Evolutionary conservation across 2,797 vertebrate genomes (phyloP).

Genomic region (Aulostomus chinensis): DNA sequence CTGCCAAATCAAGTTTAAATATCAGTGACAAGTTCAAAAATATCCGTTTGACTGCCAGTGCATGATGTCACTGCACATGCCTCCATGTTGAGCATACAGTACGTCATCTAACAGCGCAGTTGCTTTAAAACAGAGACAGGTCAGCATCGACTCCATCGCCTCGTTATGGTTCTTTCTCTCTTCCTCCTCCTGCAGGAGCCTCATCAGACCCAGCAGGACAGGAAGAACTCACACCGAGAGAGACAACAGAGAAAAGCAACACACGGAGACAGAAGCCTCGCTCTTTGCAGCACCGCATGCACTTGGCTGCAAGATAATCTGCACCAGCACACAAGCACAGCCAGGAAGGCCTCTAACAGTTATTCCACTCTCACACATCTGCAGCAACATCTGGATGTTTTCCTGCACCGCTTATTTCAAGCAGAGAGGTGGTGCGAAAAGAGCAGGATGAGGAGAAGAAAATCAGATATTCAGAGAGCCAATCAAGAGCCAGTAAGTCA

Average conservation of each 20-base stretch:
- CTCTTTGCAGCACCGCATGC: constrained; percentile 20
- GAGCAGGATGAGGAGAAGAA: no score
- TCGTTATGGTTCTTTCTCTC: background rate
- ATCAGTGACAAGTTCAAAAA: no score
- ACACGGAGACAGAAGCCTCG: constrained; percentile 10
- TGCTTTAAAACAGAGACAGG: background rate
- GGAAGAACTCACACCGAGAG: constrained; percentile 21
- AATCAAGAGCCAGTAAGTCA: constrained; percentile 5
- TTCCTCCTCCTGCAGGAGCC: constrained; percentile 26
- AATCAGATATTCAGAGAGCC: background rate
- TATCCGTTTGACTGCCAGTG: constrained; percentile 1
- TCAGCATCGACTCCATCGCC: background rate
- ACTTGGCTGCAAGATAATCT: constrained; percentile 41
- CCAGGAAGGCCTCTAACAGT: constrained; percentile 15
- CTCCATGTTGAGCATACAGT: background rate
- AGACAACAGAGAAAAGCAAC: constrained; percentile 4
- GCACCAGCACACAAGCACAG: constrained; percentile 56
- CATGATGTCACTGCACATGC: background rate
- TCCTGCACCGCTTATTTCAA: background rate
- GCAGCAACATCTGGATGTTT: constrained; percentile 26
- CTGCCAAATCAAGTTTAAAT: no score
- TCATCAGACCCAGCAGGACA: constrained; percentile 39
- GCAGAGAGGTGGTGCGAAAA: no score
- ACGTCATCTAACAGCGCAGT: background rate
- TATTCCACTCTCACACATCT: constrained; percentile 12